Base-by-base conservation (phyloP, 2,113 vertebrate genomes). In the Heterotilapia buettikoferi region DNA sequence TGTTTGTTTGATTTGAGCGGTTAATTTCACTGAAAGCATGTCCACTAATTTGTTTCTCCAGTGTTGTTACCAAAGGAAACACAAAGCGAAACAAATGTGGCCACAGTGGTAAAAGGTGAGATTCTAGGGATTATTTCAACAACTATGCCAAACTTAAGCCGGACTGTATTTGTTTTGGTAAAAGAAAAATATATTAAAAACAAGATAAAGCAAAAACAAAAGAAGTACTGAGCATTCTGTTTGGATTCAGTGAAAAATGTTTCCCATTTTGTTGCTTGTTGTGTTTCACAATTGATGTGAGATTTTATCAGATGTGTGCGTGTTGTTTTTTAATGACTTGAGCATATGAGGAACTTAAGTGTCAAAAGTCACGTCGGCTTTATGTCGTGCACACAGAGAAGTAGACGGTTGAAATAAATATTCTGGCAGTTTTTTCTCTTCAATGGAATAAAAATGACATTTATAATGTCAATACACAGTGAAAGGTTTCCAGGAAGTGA, bases 131-230 rank as follows among this genome's bases (percentile, higher is more conserved):
- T 57, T 26, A 13, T 68, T 68, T 68, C 36, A 68, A 21, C 11
- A 68, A 21, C 19, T 40, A 0, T 40, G 19, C 11, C 61, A 21
- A 21, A 40, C 3, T 3, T 68, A 8, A 21, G 1, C 33, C 0
- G 0, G 66, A 26, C 66, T 13, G 1, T 8, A 5, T 14, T 21
- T 0, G 36, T 68, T 68, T 40, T 5, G 36, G 19, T 68, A 68
- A 38, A 40, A 40, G 4, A 68, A 68, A 33, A 13, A 8, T 3
- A 40, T 40, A 24, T 68, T 68, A 24, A 40, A 21, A 68, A 68
- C 19, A 40, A 40, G 11, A 40, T 21, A 40, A 13, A 40, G 19
- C 31, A 68, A 38, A 63, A 14, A 33, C 29, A 33, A 63, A 68
- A 66, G 1, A 13, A 11, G 33, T 5, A n/a, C 33, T 0, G 33